Base-by-base conservation (phyloP, 1,140 invertebrate genomes). In the Pseudomyrmex sp. region DNA sequence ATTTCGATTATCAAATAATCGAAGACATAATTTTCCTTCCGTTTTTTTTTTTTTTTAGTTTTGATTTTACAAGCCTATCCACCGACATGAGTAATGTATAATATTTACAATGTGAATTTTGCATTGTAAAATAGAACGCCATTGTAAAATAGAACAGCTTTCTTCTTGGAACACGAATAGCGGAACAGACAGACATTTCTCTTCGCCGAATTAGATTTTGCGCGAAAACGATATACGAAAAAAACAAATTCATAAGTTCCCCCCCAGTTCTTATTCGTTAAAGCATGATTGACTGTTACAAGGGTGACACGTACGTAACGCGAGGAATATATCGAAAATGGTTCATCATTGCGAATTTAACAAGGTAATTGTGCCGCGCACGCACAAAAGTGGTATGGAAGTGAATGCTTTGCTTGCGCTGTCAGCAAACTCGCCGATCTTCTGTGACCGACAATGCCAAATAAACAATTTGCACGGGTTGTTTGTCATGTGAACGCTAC, bases 241-340 rank as follows among this genome's bases (percentile, higher is more conserved):
- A 63, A 52, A 84, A 59, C 62, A 87, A 90, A 90, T 89, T 69
- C 59, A 63, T 15, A 75, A 26, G 79, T 87, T 89, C 89, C 65
- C 74, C 86, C 88, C 87, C 75, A 90, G 52, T 76, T 83, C 66
- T 66, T 66, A 66, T 70, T 87, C 85, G 88, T 91, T 91, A 88
- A 88, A 69, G 76, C 72, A 70, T 84, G 85, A 91, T 91, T 91
- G 83, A 52, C 72, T 82, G 76, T 58, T 62, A 74, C 26, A 88
- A 90, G 82, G 89, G 86, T 88, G 73, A 83, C 77, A 80, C 46
- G 63, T 82, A 44, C 82, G 20, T 54, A 58, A 54, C 50, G 61
- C n/a, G 65, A 86, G 74, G 66, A 44, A 82, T 73, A 83, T 80
- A 84, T 84, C 70, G 46, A 86, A 77, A 82, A 86, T 70, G 52